Evolutionary conservation across 2,797 vertebrate species (phyloP).

Genomic region (Leucoraja ocellata): DNA sequence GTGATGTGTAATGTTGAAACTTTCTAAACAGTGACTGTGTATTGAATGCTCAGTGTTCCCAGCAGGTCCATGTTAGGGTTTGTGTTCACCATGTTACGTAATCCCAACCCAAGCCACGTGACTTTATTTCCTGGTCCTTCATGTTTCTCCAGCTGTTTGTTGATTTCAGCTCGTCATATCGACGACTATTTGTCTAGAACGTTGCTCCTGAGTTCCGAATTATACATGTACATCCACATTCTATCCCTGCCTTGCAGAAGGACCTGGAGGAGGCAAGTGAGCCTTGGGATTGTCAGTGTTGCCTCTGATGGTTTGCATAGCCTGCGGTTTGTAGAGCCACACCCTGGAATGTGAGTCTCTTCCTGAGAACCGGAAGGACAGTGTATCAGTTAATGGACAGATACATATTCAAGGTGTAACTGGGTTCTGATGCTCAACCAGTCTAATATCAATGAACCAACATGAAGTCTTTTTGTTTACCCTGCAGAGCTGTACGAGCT

Average conservation of each 20-base stretch:
- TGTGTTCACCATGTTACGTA: neutral
- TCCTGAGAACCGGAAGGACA: neutral
- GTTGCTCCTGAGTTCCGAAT: neutral
- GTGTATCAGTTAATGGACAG: no score
- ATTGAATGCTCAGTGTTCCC: neutral
- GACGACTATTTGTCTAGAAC: neutral
- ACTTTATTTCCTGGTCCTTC: neutral
- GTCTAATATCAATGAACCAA: neutral
- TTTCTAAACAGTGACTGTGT: neutral
- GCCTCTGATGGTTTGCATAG: neutral
- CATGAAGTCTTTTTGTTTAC: neutral
- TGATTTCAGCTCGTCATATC: neutral
- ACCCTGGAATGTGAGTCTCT: neutral
- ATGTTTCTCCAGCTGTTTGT: neutral
- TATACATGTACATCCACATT: neutral
- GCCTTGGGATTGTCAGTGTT: neutral
- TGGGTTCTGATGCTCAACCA: neutral
- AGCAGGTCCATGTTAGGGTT: neutral
- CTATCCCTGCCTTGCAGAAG: neutral
- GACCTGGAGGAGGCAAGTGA: neutral
- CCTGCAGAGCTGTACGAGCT: constrained; percentile 67
- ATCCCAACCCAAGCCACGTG: neutral
- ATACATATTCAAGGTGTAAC: neutral
- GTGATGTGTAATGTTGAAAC: neutral
- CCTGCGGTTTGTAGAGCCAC: neutral